Evolutionary conservation across 2,888 invertebrate species (phyloP).

Genomic region (Diarsia rubi): DNA sequence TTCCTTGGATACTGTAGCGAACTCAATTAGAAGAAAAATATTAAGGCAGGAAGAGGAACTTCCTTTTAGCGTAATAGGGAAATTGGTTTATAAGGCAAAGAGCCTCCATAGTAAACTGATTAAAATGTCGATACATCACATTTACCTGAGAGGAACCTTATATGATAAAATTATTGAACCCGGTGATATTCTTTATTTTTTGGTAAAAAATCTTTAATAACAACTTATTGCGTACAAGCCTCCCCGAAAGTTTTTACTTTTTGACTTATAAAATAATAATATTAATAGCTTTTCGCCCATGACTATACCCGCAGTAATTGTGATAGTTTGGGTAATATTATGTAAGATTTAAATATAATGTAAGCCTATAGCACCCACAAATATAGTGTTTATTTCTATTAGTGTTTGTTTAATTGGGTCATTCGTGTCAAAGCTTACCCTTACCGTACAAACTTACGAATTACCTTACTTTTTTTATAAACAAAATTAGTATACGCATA

Average conservation of each 20-base stretch:
- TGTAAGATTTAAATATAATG: no score
- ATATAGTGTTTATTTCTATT: no score
- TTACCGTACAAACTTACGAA: no score
- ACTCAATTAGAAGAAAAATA: conserved; percentile 52
- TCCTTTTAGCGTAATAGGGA: conserved; percentile 34
- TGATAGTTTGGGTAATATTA: no score
- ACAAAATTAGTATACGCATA: no score
- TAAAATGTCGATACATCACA: conserved; percentile 18
- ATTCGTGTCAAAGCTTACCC: no score
- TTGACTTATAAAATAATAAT: no score
- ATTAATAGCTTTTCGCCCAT: no score
- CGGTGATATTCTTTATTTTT: background rate
- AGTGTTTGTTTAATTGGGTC: no score
- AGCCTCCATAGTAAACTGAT: conserved; percentile 29
- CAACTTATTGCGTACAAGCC: background rate
- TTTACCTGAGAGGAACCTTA: background rate
- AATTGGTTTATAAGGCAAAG: conserved; percentile 31
- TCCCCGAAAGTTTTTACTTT: background rate
- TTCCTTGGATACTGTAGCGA: conserved; percentile 39
- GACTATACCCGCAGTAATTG: no score
- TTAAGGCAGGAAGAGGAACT: conserved; percentile 29
- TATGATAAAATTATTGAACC: background rate
- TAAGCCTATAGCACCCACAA: no score
- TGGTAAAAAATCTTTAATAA: background rate
- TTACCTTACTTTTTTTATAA: no score